Evolutionary conservation across 2,797 vertebrate species (phyloP).

Genomic region (Diplodus sargus): DNA sequence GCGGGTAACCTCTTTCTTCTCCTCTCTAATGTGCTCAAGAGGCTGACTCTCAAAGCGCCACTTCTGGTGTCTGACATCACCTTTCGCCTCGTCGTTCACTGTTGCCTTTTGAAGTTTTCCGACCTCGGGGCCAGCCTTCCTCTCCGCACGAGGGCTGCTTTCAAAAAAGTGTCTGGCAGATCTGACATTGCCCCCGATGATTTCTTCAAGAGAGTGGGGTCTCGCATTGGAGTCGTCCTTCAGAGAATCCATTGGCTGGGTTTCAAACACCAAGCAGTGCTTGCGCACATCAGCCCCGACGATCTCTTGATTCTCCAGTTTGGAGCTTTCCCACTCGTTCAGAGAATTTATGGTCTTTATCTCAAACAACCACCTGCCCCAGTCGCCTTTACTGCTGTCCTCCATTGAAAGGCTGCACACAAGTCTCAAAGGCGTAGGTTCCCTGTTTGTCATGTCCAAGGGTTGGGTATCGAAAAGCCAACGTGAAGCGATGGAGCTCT

Average conservation of each 20-base stretch:
- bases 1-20: slow-evolving; percentile 85
- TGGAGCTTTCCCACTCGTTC: slow-evolving; percentile 82
- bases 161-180: slow-evolving; percentile 92
- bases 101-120: slow-evolving; percentile 88
- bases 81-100: slow-evolving; percentile 87
- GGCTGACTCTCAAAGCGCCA: slow-evolving; percentile 92
- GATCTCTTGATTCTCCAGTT: slow-evolving; percentile 85
- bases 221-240: slow-evolving; percentile 86
- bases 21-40: slow-evolving; percentile 91
- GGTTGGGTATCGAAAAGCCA: slow-evolving; percentile 91
- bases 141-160: slow-evolving; percentile 85
- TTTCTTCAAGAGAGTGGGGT: slow-evolving; percentile 82
- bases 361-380: slow-evolving; percentile 91
- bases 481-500: slow-evolving; percentile 87
- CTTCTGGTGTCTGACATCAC: slow-evolving; percentile 92
- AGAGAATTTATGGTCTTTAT: slow-evolving; percentile 89
- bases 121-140: slow-evolving; percentile 86
- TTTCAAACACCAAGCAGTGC: slow-evolving; percentile 93
- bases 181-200: slow-evolving; percentile 92
- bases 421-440: slow-evolving; percentile 85
- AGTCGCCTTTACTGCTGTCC: slow-evolving; percentile 85
- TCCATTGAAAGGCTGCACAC: slow-evolving; percentile 89
- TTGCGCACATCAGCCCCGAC: slow-evolving; percentile 89
- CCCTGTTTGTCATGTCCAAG: slow-evolving; percentile 84
- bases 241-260: slow-evolving; percentile 89